phyloP scores from a whole-genome alignment of 1,140 invertebrate genomes.

The Pissodes strobi region DNA sequence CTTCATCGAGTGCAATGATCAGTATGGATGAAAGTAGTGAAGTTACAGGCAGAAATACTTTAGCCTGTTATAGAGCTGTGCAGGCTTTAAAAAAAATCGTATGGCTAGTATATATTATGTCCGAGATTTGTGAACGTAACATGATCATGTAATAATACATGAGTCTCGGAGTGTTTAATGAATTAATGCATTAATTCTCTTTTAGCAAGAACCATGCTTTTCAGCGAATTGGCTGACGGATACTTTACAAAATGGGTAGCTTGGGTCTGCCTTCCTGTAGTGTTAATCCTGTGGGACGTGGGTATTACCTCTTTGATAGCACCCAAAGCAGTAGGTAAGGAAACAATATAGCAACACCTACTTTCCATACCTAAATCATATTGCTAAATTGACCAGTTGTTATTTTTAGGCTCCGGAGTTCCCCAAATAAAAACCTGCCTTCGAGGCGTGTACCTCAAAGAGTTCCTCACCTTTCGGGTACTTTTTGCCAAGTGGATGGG shows the following conservation, averaged over 20 bases:
- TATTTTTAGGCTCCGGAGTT: conserved; percentile 85
- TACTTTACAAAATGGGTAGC: conserved; percentile 84
- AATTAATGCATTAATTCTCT: no score
- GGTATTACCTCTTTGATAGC: conserved; percentile 93
- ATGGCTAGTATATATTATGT: no score
- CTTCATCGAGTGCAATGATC: no score
- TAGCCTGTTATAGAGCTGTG: no score
- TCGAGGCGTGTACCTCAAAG: conserved; percentile 92
- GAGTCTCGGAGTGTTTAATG: no score
- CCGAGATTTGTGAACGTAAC: no score
- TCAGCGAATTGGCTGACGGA: conserved; percentile 76
- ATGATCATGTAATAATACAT: no score
- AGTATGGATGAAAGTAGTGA: no score
- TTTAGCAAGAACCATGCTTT: conserved; percentile 88
- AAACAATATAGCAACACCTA: background rate
- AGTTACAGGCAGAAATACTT: no score
- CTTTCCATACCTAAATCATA: background rate
- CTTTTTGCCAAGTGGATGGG: conserved; percentile 93
- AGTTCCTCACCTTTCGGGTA: conserved; percentile 94
- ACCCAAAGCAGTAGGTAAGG: conserved; percentile 88
- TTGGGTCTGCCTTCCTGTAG: conserved; percentile 89
- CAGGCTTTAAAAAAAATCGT: no score
- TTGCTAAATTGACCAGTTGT: background rate
- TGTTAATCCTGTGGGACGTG: conserved; percentile 88
- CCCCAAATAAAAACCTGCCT: conserved; percentile 99